Conservation (phyloP, 2,888 invertebrate species). For the Tupiocoris notatus region DNA sequence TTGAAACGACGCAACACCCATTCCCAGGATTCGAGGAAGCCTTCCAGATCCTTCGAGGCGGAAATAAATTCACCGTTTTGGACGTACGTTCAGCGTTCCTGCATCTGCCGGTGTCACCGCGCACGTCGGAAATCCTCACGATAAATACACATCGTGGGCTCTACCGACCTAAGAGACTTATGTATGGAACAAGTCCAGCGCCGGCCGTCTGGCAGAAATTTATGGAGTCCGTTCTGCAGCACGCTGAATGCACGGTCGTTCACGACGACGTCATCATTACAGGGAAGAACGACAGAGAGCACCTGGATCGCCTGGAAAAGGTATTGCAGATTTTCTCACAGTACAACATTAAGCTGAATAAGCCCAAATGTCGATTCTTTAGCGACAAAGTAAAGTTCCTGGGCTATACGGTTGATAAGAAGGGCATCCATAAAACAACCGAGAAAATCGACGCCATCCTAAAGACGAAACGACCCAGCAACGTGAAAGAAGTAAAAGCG, state of each 20-base stretch:
- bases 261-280: slow-evolving; percentile 20
- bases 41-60: slow-evolving; percentile 45
- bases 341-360: neutral
- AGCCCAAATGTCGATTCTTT: neutral
- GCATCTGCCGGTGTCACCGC: slow-evolving; percentile 52
- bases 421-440: slow-evolving; percentile 9
- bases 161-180: slow-evolving; percentile 51
- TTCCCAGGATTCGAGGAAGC: slow-evolving; percentile 43
- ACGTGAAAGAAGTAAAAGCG: slow-evolving; percentile 1
- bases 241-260: neutral
- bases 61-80: slow-evolving; percentile 40
- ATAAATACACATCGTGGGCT: slow-evolving; percentile 53
- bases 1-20: slow-evolving; percentile 28
- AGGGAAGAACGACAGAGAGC: neutral
- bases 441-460: slow-evolving; percentile 2
- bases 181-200: slow-evolving; percentile 52
- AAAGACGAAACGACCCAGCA: neutral
- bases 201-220: slow-evolving; percentile 52
- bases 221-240: slow-evolving; percentile 49
- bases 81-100: slow-evolving; percentile 53
- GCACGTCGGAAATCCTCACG: slow-evolving; percentile 51
- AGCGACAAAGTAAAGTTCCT: neutral
- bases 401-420: neutral
- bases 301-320: neutral
- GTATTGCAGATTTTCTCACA: neutral